Base-by-base conservation (phyloP, 2,888 invertebrate genomes). In the Sclerodermus sp. region DNA sequence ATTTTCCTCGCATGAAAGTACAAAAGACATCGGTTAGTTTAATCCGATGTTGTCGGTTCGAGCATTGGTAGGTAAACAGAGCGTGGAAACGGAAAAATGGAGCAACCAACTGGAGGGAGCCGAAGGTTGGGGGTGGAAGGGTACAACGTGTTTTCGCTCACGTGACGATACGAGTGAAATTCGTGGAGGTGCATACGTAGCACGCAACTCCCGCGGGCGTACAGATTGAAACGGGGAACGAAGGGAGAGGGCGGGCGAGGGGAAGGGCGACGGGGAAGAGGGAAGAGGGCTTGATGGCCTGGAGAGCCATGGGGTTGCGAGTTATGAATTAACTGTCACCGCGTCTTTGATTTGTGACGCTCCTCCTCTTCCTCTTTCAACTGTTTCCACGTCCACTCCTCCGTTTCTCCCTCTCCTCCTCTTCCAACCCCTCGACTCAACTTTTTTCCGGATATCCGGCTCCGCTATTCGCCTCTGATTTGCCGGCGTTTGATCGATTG, bases 271-370 rank as follows among this genome's bases (percentile, higher is more conserved):
- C n/a, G n/a, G 47, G 38, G 50, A 42, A 32, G 47, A 23, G 8
- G 23, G 8, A 23, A 23, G 23, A 23, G 23, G 23, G n/a, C n/a
- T 23, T 23, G 23, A 23, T 23, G 23, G 23, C n/a, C n/a, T 55
- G 50, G 45, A 47, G 48, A 53, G 49, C 47, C 49, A 47, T 45
- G 57, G 55, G 57, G 57, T 62, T 58, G 57, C 67, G 57, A 65
- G 68, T 68, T 68, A 68, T 68, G 68, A 68, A 68, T 68, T 68
- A 68, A 68, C 68, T 68, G 68, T 68, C 68, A 68, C 58, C 60
- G 51, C 57, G 55, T 65, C 65, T 68, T 67, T 68, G 68, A 68
- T 68, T 68, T 66, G 68, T 64, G 67, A 57, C 58, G 56, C 34
- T 4, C 34, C 10, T 12, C 10, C 10, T 34, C 34, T 42, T 23